These are phyloP conservation scores for Drosophila vallismaia DNA, from an alignment of 2,888 invertebrate genomes.

Conservation along the genomic window DNA sequence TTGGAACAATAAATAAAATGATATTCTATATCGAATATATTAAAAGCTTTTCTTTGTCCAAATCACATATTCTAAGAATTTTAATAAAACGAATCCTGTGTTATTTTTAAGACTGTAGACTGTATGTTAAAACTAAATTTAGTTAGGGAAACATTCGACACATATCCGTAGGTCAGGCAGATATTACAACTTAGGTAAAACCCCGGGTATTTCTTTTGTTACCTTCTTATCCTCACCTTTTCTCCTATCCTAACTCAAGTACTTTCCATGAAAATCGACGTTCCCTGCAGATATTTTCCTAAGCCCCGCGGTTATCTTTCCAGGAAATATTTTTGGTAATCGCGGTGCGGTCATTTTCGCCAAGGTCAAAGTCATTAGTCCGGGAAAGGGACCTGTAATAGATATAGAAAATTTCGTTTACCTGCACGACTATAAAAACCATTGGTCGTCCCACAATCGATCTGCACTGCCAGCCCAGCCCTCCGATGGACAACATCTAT, in stretches of 20 bases:
- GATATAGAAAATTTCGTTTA: conserved; percentile 26
- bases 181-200: background rate
- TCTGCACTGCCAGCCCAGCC: conserved; percentile 62
- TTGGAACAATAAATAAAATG: no score
- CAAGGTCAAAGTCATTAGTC: conserved; percentile 52
- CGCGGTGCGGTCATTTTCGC: conserved; percentile 19
- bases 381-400: conserved; percentile 2
- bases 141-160: background rate
- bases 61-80: no score
- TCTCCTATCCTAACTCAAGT: background rate
- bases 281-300: conserved; percentile 1
- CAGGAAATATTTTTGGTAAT: conserved; percentile 18
- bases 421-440: conserved; percentile 62
- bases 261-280: conserved; percentile 13
- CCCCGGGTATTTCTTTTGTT: background rate
- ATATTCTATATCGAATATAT: no score
- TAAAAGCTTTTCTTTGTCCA: no score
- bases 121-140: background rate
- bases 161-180: background rate
- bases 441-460: conserved; percentile 22
- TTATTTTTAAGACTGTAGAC: no score
- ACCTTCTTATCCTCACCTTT: conserved; percentile 22
- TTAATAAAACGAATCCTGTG: no score
- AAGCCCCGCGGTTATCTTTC: conserved; percentile 21
- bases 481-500: conserved; percentile 48